These are phyloP conservation scores for Halcyon senegalensis DNA, from an alignment of 2,113 vertebrate genomes.

Conservation along the genomic window DNA sequence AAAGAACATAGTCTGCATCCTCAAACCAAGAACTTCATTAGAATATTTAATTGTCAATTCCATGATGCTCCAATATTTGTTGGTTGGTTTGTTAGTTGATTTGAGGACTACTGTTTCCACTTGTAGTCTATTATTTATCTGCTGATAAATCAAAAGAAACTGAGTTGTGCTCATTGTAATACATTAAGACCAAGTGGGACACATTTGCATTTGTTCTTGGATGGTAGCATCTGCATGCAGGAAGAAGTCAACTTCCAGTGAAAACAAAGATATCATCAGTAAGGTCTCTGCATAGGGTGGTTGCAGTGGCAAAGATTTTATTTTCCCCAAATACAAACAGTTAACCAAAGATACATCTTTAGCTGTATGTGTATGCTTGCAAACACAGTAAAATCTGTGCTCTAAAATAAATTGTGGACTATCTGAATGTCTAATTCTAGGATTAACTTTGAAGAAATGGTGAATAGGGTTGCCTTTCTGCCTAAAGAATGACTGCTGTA, in stretches of 20 bases:
- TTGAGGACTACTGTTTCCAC: background rate
- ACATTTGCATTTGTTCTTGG: background rate
- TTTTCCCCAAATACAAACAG: background rate
- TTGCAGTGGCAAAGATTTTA: background rate
- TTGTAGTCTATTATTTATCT: background rate
- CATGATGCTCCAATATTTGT: background rate
- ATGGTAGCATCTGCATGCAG: background rate
- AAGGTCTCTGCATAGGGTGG: background rate
- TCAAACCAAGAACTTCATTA: conserved; percentile 1
- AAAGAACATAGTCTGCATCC: background rate
- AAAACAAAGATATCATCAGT: background rate
- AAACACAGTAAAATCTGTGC: background rate
- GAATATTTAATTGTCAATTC: background rate
- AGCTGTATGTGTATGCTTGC: background rate
- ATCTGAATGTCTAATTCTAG: background rate
- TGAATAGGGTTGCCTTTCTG: background rate
- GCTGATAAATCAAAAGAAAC: background rate
- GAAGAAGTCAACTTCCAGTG: background rate
- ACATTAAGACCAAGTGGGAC: background rate
- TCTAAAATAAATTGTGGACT: background rate
- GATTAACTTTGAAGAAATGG: background rate
- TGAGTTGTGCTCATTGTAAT: background rate
- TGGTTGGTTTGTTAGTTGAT: background rate
- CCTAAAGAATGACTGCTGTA: background rate
- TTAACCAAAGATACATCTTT: background rate